Evolutionary conservation across 1,140 invertebrate genomes (phyloP).

Genomic region (Calephelis virginiensis): DNA sequence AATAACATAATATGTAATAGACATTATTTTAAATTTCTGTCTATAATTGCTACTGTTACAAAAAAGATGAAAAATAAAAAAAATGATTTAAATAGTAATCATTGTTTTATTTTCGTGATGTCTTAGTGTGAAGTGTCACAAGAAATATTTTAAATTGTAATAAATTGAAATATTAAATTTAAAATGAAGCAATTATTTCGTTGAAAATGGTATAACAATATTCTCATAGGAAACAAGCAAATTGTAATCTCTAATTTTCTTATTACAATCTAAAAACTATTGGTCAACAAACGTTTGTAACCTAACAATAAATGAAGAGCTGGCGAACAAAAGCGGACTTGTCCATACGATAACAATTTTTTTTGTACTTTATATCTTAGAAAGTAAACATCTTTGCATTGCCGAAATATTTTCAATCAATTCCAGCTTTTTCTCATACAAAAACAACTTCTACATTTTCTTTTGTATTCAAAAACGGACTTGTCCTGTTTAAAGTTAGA

Average conservation of each 20-base stretch:
- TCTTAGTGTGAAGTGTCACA: slow-evolving; percentile 61
- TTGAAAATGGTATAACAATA: slow-evolving; percentile 46
- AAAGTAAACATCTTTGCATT: too few species aligned
- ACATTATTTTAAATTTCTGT: too few species aligned
- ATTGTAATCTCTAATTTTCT: slow-evolving; percentile 47
- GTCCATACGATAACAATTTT: too few species aligned
- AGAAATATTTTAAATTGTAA: slow-evolving; percentile 60
- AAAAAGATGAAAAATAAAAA: slow-evolving; percentile 23
- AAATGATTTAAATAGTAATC: slow-evolving; percentile 30
- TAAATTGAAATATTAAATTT: slow-evolving; percentile 57
- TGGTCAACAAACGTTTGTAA: slow-evolving; percentile 74
- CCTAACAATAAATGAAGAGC: slow-evolving; percentile 61
- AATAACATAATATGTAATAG: too few species aligned
- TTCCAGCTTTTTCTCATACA: too few species aligned
- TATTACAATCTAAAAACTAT: slow-evolving; percentile 57
- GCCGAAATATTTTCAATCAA: too few species aligned
- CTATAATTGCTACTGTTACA: too few species aligned
- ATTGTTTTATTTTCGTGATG: slow-evolving; percentile 62
- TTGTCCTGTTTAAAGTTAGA: too few species aligned
- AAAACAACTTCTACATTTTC: too few species aligned
- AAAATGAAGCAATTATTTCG: slow-evolving; percentile 47
- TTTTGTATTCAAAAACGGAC: too few species aligned
- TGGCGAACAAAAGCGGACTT: too few species aligned
- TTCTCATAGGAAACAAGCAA: slow-evolving; percentile 48
- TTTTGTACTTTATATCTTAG: too few species aligned